Base-by-base conservation (phyloP, 1,140 invertebrate genomes). In the Antheraea mylitta region DNA sequence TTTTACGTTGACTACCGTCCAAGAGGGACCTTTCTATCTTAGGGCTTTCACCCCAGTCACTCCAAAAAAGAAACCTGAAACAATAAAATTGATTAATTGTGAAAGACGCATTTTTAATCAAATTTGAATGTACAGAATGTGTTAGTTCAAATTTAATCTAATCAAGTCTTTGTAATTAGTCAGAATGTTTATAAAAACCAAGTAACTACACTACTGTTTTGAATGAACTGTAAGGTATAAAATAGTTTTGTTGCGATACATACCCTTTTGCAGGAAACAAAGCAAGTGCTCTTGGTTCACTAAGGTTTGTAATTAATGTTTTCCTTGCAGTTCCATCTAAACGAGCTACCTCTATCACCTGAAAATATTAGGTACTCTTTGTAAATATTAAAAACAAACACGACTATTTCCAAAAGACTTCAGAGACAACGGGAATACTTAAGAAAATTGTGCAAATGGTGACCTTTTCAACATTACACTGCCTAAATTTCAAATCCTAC, bases 11-110 rank as follows among this genome's bases (percentile, higher is more conserved):
- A 0, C 94, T 94, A 0, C 98, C 98, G 89, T 99, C 98, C 79
- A 99, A 90, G 60, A 93, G 94, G 18, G 97, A 95, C 59, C 97
- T 93, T 90, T 99, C 97, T 71, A 99, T 99, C 76, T 95, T 95
- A 0, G 97, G 95, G 7, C 82, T 89, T 73, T 96, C 93, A 30
- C 97, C 97, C 96, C 98, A 98, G 82, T 99, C 97, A 3, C 96
- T 96, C 98, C 98, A 99, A 85, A 97, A 99, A 13, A 99, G 85
- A 71, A 95, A 97, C 4, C 95, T 96, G 75, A 37, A 69, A 82
- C 62, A 66, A 66, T 30, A 16, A 2, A 11, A 7, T 42, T 42
- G 3, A 11, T 42, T 42, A 9, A 3, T 42, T 42, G 38, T 42
- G 1, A 42, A 42, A 42, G 38, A 42, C 3, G 1, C 7, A 42